Evolutionary conservation across 2,888 invertebrate species (phyloP).

Genomic region (Lissocephala sabroskyi): DNA sequence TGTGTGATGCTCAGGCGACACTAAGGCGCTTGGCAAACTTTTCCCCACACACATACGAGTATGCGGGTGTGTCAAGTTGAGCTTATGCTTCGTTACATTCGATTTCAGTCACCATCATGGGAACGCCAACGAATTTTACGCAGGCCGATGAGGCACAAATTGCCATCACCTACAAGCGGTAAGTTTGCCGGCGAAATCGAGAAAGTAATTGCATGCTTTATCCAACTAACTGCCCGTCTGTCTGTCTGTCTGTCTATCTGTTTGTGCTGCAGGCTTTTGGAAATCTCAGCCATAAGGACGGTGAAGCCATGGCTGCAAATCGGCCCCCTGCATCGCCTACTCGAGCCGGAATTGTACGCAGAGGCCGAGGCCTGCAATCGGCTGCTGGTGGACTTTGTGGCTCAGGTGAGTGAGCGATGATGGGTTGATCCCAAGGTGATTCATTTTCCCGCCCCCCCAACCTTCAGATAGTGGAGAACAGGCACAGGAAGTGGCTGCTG

Average conservation of each 20-base stretch:
- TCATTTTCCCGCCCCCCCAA: slow-evolving; percentile 6
- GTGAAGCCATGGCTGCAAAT: slow-evolving; percentile 70
- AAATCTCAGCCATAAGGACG: slow-evolving; percentile 65
- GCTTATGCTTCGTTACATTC: slow-evolving; percentile 22
- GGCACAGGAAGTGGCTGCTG: slow-evolving; percentile 63
- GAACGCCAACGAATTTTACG: slow-evolving; percentile 65
- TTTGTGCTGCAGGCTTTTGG: slow-evolving; percentile 42
- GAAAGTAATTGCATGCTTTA: neutral
- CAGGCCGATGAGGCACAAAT: slow-evolving; percentile 63
- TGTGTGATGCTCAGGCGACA: slow-evolving; percentile 8
- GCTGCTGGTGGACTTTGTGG: slow-evolving; percentile 64
- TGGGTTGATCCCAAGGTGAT: neutral
- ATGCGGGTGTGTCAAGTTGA: slow-evolving; percentile 2
- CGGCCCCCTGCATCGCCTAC: slow-evolving; percentile 63
- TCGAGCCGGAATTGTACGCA: slow-evolving; percentile 55
- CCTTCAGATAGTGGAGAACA: slow-evolving; percentile 61
- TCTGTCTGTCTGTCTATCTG: slow-evolving; percentile 4
- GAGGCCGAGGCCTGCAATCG: slow-evolving; percentile 52
- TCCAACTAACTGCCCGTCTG: slow-evolving; percentile 1
- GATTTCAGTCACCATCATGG: slow-evolving; percentile 67
- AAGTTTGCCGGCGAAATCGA: slow-evolving; percentile 12
- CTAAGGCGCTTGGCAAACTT: neutral
- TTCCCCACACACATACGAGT: neutral
- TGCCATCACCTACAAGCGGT: slow-evolving; percentile 66
- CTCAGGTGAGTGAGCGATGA: slow-evolving; percentile 41